Evolutionary conservation across 2,888 invertebrate species (phyloP).

Genomic region (Drosophila diplacantha): DNA sequence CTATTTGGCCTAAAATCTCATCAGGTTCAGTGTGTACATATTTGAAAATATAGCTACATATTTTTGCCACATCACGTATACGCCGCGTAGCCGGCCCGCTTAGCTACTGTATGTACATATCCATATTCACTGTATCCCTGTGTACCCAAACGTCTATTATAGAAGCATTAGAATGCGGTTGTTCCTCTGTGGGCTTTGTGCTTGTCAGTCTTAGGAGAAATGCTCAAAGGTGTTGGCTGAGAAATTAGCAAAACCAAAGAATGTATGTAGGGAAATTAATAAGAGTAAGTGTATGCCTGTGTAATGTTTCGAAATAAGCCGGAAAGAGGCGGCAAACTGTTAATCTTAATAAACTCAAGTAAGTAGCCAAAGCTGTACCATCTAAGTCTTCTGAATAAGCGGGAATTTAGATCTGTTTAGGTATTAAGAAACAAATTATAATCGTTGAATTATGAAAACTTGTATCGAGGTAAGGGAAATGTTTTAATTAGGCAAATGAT

Average conservation of each 20-base stretch:
- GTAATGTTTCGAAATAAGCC: background rate
- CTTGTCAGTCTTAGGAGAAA: conserved; percentile 35
- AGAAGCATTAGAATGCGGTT: conserved; percentile 32
- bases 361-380: conserved; percentile 57
- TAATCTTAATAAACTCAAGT: conserved; percentile 23
- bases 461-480: background rate
- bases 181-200: conserved; percentile 47
- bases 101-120: conserved; percentile 38
- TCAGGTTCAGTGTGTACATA: conserved; percentile 59
- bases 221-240: conserved; percentile 41
- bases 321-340: conserved; percentile 22
- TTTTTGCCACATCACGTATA: conserved; percentile 59
- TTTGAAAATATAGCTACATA: conserved; percentile 32
- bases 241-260: conserved; percentile 7
- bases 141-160: conserved; percentile 13
- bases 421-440: background rate
- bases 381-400: conserved; percentile 26
- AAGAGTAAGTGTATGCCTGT: conserved; percentile 5
- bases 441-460: conserved; percentile 3
- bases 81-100: conserved; percentile 49
- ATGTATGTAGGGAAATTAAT: conserved; percentile 2
- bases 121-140: conserved; percentile 20
- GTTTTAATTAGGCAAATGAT: background rate
- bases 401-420: background rate
- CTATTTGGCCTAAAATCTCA: conserved; percentile 29